phyloP scores from a whole-genome alignment of 2,888 invertebrate genomes.

The Ceramica pisi region DNA sequence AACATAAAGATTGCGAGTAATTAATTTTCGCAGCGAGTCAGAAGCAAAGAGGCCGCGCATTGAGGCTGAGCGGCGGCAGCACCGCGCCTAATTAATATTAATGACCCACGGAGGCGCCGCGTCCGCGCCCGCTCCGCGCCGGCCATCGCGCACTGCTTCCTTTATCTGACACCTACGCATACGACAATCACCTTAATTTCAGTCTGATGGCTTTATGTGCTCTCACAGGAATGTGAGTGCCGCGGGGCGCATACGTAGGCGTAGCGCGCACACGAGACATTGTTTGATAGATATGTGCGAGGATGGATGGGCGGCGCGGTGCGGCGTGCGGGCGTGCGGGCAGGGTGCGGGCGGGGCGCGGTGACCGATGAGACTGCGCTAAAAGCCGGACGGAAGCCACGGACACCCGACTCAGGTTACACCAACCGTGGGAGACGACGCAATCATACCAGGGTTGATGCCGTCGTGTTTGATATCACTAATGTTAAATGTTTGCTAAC shows the following conservation, averaged over 20 bases:
- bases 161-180: constrained; percentile 81
- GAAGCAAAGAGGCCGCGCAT: constrained; percentile 89
- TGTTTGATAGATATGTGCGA: constrained; percentile 73
- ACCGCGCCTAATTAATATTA: constrained; percentile 90
- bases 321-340: constrained; percentile 54
- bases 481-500: constrained; percentile 24
- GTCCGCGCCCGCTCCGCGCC: constrained; percentile 69
- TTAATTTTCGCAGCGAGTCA: constrained; percentile 91
- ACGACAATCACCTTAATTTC: constrained; percentile 66
- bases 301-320: constrained; percentile 71
- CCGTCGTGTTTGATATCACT: constrained; percentile 29
- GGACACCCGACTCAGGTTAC: constrained; percentile 88
- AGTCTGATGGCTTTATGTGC: constrained; percentile 70
- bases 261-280: constrained; percentile 49
- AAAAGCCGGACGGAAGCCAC: constrained; percentile 91
- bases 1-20: constrained; percentile 91
- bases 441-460: constrained; percentile 84
- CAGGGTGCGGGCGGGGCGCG: constrained; percentile 68
- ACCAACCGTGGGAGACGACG: constrained; percentile 87
- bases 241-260: constrained; percentile 46
- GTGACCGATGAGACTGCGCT: constrained; percentile 88
- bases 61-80: constrained; percentile 82
- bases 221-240: constrained; percentile 55
- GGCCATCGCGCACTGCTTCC: constrained; percentile 72
- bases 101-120: constrained; percentile 86